Evolutionary conservation across 2,888 invertebrate species (phyloP), one percentile per base, ranked within the genome.

Genomic region (Myathropa florea): DNA sequence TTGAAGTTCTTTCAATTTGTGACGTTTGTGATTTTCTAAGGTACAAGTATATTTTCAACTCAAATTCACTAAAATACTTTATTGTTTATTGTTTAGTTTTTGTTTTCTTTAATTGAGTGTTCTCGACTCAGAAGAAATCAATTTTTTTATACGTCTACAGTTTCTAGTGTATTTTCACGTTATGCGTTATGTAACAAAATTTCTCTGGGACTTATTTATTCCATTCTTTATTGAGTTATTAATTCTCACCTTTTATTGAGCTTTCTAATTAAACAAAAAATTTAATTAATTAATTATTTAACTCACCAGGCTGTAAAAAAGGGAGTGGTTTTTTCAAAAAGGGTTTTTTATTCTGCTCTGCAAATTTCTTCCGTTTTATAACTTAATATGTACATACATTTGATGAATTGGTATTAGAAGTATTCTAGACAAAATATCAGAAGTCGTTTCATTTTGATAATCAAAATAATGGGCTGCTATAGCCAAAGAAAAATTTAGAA

Each of bases 1-100:
- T 91, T 91, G 92, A 91, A 91, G 92, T 91, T 90, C 91, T 89
- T 91, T 92, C 88, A 90, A 91, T 91, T 90, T 91, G 89, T 92
- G 90, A 91, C 91, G 91, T 92, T 92, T 92, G 90, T 90, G 91
- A 91, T 90, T 91, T 89, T 89, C 82, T 85, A 89, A 89, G 30
- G 14, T 4, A 75, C 80, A 87, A 76, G 87, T 83, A 86, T 53
- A 85, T 59, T 72, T 68, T 61, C n/a, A 67, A 67, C 21, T 64
- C 36, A 12, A 61, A n/a, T 39, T 39, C 28, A 28, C 70, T 55
- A 55, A n/a, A 55, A 64, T 72, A 72, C 72, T 61, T 68, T 61
- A 55, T 57, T 57, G 0, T 57, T 53, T 53, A 6, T 53, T 57
- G 12, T 57, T 55, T 21, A 10, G 18, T 55, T 39, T 39, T 14